A percentile compares a stretch with the other conserved stretches of the same genome.
Conservation (phyloP, 2,113 vertebrate genomes). For the Columbina picui region DNA sequence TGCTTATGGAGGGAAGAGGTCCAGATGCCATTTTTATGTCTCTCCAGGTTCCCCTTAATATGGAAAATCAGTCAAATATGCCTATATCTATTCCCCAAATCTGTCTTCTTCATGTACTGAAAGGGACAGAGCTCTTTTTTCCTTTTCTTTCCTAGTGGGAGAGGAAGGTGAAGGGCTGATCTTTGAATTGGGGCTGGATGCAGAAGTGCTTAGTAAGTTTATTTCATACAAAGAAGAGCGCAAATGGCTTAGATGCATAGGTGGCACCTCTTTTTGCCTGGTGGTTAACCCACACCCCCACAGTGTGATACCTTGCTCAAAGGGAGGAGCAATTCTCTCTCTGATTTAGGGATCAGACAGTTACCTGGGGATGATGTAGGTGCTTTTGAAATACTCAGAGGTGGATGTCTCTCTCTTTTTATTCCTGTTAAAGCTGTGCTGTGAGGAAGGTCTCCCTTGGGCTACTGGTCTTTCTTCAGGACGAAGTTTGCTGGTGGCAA, state of each 20-base stretch:
- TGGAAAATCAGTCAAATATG: not conserved
- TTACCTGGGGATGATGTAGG: not conserved
- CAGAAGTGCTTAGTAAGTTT: not conserved
- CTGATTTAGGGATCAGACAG: not conserved
- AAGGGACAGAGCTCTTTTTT: not conserved
- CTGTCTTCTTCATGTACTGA: not conserved
- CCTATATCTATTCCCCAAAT: not conserved
- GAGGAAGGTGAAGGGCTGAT: not conserved
- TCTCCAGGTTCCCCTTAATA: not conserved
- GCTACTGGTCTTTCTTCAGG: not conserved
- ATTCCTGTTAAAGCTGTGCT: not conserved
- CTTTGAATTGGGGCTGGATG: not conserved
- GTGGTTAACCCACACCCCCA: not conserved
- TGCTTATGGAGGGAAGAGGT: not conserved
- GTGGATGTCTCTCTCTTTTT: too few relatives aligned
- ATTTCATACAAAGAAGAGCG: not conserved
- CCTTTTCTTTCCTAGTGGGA: not conserved
- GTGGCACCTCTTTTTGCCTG: not conserved
- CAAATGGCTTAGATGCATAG: not conserved
- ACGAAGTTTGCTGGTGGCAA: not conserved
- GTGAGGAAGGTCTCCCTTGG: not conserved
- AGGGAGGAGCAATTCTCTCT: not conserved
- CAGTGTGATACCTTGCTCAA: not conserved
- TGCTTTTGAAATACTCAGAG: not conserved
- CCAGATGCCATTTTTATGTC: not conserved